Conservation (phyloP, 2,888 invertebrate genomes). For the Ellobium chinense region DNA sequence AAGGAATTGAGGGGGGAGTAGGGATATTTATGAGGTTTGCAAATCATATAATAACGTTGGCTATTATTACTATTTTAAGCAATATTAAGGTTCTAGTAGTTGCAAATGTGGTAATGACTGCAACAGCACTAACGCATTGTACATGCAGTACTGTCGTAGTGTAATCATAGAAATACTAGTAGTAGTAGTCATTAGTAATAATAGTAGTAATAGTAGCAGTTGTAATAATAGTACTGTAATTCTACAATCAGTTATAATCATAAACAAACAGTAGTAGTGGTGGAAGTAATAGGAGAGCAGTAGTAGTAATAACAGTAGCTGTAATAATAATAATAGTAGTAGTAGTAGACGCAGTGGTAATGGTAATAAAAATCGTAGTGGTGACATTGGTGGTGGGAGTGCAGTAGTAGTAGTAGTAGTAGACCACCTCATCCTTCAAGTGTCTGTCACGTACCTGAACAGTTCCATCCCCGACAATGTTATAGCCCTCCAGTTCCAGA, state of each 20-base stretch:
- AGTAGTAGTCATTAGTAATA: neutral
- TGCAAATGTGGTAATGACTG: too few species aligned
- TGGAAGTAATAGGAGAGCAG: neutral
- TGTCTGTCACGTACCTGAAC: constrained; percentile 11
- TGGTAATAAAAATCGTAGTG: too few species aligned
- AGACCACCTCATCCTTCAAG: neutral
- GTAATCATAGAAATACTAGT: too few species aligned
- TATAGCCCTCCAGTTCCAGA: constrained; percentile 82
- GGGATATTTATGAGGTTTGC: too few species aligned
- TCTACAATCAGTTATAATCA: too few species aligned
- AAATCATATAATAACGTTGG: too few species aligned
- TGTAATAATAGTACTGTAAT: neutral
- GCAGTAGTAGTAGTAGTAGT: constrained; percentile 4
- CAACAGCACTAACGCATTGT: too few species aligned
- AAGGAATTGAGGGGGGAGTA: too few species aligned
- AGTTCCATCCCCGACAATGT: constrained; percentile 80
- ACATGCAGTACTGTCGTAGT: too few species aligned
- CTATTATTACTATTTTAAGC: too few species aligned
- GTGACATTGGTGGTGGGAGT: neutral
- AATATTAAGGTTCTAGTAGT: too few species aligned
- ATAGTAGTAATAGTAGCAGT: neutral
- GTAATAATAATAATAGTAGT: neutral
- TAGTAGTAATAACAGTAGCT: neutral
- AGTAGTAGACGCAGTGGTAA: neutral
- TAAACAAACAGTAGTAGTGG: neutral